Conservation (phyloP, 2,113 vertebrate species). For the Paradisaea rubra region DNA sequence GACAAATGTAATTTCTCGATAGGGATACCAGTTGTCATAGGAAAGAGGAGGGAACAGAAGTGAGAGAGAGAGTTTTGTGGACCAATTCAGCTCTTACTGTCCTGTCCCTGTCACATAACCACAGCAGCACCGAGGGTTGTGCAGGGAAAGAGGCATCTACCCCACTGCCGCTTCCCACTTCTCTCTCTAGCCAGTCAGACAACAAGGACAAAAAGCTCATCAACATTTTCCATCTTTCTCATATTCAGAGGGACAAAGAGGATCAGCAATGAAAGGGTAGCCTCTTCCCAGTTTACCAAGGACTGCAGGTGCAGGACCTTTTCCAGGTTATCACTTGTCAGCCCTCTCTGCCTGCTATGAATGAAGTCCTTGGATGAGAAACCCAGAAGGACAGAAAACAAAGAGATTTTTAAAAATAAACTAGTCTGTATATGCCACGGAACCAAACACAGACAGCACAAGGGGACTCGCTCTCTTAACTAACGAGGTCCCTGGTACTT, state of each 20-base stretch:
- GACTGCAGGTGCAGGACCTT: neutral
- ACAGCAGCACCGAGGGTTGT: accelerated
- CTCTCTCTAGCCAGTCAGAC: neutral
- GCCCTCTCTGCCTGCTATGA: neutral
- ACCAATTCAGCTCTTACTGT: neutral
- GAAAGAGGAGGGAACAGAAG: neutral
- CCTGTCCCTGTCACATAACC: neutral
- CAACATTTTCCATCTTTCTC: neutral
- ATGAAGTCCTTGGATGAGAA: neutral
- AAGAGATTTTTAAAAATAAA: neutral
- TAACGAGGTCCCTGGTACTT: neutral
- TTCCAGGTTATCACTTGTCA: neutral
- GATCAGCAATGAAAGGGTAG: neutral
- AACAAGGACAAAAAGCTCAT: neutral
- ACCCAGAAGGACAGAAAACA: neutral
- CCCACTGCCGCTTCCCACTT: accelerated
- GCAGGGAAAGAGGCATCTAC: neutral
- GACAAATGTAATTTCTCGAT: neutral
- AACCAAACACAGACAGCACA: neutral
- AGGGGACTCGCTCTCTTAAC: neutral
- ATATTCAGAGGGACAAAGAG: neutral
- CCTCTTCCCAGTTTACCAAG: neutral
- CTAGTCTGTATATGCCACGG: neutral
- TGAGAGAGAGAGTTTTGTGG: neutral
- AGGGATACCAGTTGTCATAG: neutral